These are phyloP conservation scores for Microplitis deprimator DNA, from an alignment of 2,888 invertebrate genomes.

Conservation along the genomic window DNA sequence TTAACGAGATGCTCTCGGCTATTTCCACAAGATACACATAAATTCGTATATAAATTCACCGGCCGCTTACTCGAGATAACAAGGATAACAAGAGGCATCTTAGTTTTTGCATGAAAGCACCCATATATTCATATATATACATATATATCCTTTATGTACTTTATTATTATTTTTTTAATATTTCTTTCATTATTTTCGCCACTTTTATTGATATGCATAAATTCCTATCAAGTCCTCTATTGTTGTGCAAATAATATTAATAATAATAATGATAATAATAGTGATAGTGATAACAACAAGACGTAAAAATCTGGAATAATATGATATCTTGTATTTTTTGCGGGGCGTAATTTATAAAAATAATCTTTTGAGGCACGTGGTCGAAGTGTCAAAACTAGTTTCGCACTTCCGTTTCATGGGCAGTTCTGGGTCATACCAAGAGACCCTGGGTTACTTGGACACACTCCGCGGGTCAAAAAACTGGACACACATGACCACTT, in stretches of 20 bases:
- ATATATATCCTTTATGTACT: constrained; percentile 7
- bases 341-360: constrained; percentile 14
- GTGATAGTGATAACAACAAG: too few relatives aligned
- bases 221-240: background rate
- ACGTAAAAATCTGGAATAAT: too few relatives aligned
- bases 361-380: constrained; percentile 64
- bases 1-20: constrained; percentile 49
- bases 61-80: constrained; percentile 49
- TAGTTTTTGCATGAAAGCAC: constrained; percentile 38
- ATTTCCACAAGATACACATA: constrained; percentile 41
- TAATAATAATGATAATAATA: background rate
- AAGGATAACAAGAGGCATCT: constrained; percentile 52
- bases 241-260: background rate
- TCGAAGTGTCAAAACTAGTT: constrained; percentile 70
- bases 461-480: constrained; percentile 64
- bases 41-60: constrained; percentile 32
- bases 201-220: background rate
- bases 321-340: background rate
- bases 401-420: constrained; percentile 48
- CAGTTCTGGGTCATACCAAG: constrained; percentile 55
- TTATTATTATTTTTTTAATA: constrained; percentile 20
- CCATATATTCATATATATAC: constrained; percentile 18
- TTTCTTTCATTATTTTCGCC: constrained; percentile 24
- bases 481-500: constrained; percentile 53
- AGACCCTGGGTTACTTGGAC: constrained; percentile 42